A percentile compares a stretch with the other conserved stretches of the same genome.
phyloP scores from a whole-genome alignment of 1,140 invertebrate genomes.

The Goniozus legneri region DNA sequence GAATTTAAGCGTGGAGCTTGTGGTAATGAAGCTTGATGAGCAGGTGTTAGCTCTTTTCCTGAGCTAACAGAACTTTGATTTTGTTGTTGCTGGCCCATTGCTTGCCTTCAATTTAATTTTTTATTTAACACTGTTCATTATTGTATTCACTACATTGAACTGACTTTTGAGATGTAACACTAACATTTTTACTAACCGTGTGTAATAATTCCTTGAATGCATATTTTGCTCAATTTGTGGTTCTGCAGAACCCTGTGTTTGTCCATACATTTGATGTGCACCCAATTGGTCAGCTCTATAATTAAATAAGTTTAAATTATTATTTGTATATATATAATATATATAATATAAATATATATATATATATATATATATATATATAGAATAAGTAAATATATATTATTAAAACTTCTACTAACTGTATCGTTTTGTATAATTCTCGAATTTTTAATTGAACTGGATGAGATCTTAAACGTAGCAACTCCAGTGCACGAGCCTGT shows the following conservation, averaged over 20 bases:
- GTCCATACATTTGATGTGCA: slow-evolving; percentile 47
- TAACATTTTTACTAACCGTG: slow-evolving; percentile 28
- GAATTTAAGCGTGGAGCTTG: slow-evolving; percentile 35
- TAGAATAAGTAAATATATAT: neutral
- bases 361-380: neutral
- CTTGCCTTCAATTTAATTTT: slow-evolving; percentile 34
- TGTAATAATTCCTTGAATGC: slow-evolving; percentile 49
- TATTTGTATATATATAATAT: slow-evolving; percentile 1
- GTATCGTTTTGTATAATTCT: slow-evolving; percentile 74
- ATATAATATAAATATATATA: slow-evolving; percentile 1
- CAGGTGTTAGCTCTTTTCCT: slow-evolving; percentile 46
- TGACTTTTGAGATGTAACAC: slow-evolving; percentile 2
- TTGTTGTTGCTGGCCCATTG: slow-evolving; percentile 43
- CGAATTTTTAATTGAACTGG: slow-evolving; percentile 75
- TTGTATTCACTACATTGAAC: neutral
- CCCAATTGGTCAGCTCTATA: slow-evolving; percentile 47
- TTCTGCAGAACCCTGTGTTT: slow-evolving; percentile 38
- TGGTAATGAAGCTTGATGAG: slow-evolving; percentile 49
- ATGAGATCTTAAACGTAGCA: slow-evolving; percentile 69
- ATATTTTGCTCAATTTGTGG: slow-evolving; percentile 46
- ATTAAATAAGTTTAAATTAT: slow-evolving; percentile 3
- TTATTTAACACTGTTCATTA: too few species aligned
- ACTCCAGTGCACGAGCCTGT: slow-evolving; percentile 72
- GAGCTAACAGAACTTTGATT: slow-evolving; percentile 31
- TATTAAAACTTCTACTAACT: slow-evolving; percentile 55